Evolutionary conservation across 2,113 vertebrate genomes (phyloP).

Genomic region (Equus przewalskii): DNA sequence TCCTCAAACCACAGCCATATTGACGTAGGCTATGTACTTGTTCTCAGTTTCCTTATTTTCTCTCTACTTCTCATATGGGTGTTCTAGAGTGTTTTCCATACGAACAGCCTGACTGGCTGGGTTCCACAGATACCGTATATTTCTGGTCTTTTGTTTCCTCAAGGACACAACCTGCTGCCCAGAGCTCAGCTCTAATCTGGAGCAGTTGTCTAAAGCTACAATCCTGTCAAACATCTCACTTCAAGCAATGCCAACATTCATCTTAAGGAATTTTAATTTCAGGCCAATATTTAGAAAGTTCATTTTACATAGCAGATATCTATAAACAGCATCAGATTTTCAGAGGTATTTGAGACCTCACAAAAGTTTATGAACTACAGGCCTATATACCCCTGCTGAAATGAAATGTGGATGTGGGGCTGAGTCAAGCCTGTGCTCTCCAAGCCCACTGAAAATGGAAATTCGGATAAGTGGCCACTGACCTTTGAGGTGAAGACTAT

Average conservation of each 20-base stretch:
- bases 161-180: not conserved
- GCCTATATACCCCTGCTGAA: not conserved
- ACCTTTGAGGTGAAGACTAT: not conserved
- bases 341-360: not conserved
- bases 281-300: not conserved
- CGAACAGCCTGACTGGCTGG: accelerated
- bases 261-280: not conserved
- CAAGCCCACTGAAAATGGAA: not conserved
- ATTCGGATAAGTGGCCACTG: not conserved
- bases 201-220: not conserved
- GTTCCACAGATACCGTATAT: not conserved
- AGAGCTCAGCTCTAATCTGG: not conserved
- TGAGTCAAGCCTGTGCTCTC: not conserved
- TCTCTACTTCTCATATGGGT: not conserved
- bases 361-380: not conserved
- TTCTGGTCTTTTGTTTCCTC: not conserved
- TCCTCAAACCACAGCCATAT: not conserved
- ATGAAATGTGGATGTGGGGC: not conserved
- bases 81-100: not conserved
- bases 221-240: not conserved
- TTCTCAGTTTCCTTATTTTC: not conserved
- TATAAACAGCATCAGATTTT: not conserved
- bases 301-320: not conserved
- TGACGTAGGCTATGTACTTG: not conserved
- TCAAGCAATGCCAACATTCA: not conserved